Base-by-base conservation (phyloP, 2,888 invertebrate genomes). In the Yponomeuta sedellus region DNA sequence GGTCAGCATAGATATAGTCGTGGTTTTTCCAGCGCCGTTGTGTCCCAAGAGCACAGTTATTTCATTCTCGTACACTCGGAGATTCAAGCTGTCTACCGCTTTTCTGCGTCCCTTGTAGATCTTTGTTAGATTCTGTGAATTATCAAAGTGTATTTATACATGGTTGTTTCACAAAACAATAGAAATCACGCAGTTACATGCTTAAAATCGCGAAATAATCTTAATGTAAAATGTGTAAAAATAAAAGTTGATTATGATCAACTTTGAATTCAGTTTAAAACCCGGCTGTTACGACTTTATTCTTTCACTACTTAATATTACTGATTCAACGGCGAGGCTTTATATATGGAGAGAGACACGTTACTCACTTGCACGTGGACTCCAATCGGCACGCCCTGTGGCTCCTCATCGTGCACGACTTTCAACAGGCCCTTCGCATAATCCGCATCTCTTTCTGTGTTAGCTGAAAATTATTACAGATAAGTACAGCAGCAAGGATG, bases 1-100 rank as follows among this genome's bases (percentile, higher is more conserved):
- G 67, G 97, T 97, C 62, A 98, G 86, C 95, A 98, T 97, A 0
- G 97, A 97, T 93, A 98, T 97, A 0, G 97, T 97, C 0, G 98
- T 98, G 0, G 97, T 97, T 91, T 98, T 98, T 16, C 98, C 98
- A 61, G 98, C 98, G 10, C 98, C 98, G 77, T 97, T 97, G 77
- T 92, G 92, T 59, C 92, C 92, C 67, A 92, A 74, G 71, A 92
- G 78, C 67, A 96, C 97, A 2, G 97, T 97, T 70, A 98, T 97
- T 88, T 98, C 97, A 71, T 96, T 95, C 80, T 96, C 95, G 79
- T 96, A 98, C 94, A 98, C 95, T 77, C 96, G 95, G 67, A 97
- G 79, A 65, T 93, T 94, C 68, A 97, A 87, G 70, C 94, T 93
- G 71, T 94, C 92, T 0, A 96, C 95, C 8, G 93, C 95, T 69